Conservation (phyloP, 2,797 vertebrate genomes). For the Lepilemur ruficaudatus region DNA sequence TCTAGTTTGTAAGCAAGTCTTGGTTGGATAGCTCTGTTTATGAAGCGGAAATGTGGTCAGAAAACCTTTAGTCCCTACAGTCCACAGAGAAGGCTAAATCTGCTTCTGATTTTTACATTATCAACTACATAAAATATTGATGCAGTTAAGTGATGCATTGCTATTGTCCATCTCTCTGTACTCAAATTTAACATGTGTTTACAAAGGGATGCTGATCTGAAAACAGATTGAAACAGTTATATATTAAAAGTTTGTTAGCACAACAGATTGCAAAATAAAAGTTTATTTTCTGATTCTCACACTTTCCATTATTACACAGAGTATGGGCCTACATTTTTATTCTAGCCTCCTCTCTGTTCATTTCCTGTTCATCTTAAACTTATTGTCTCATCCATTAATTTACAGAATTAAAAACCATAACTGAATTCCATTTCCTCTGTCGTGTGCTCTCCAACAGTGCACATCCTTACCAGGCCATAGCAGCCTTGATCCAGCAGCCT, state of each 20-base stretch:
- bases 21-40: slow-evolving; percentile 54
- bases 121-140: slow-evolving; percentile 67
- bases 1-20: slow-evolving; percentile 64
- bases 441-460: slow-evolving; percentile 37
- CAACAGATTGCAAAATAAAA: slow-evolving; percentile 74
- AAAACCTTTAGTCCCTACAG: slow-evolving; percentile 49
- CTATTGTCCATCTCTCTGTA: slow-evolving; percentile 63
- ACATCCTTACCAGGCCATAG: neutral
- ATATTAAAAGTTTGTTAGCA: slow-evolving; percentile 56
- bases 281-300: slow-evolving; percentile 53
- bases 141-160: slow-evolving; percentile 57
- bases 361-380: slow-evolving; percentile 60
- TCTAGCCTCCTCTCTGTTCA: slow-evolving; percentile 18
- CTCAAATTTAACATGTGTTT: slow-evolving; percentile 51
- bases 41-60: slow-evolving; percentile 60
- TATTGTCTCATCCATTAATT: slow-evolving; percentile 57
- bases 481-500: neutral
- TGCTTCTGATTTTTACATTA: slow-evolving; percentile 59
- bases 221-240: slow-evolving; percentile 55
- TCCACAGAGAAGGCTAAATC: slow-evolving; percentile 61
- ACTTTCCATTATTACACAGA: slow-evolving; percentile 46
- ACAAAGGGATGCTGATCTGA: slow-evolving; percentile 38
- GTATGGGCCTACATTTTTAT: slow-evolving; percentile 20
- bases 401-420: slow-evolving; percentile 66
- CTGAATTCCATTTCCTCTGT: slow-evolving; percentile 43